Base-by-base conservation (phyloP, 2,888 invertebrate genomes). In the Sarcophaga caerulescens region DNA sequence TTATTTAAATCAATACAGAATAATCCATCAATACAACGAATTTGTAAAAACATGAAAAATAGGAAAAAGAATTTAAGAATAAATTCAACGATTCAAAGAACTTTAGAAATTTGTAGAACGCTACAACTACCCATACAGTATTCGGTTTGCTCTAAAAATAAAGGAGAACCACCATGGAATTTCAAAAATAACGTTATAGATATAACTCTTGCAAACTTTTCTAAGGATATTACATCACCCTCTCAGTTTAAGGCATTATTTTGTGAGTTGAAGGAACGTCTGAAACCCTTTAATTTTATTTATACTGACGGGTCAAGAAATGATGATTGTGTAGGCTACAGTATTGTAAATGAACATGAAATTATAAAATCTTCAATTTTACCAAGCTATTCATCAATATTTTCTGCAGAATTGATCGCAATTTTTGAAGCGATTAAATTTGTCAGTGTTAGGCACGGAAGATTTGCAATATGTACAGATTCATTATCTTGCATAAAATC, bases 371-470 rank as follows among this genome's bases (percentile, higher is more conserved):
- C 44, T 4, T 60, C 62, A 44, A 5, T 62, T 45, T 44, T 62
- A 60, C 45, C 45, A 4, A 63, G 8, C 21, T 45, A 62, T 23
- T 45, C 62, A 19, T 45, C 74, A 14, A 63, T 74, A 6, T 62
- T 45, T 47, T 74, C 74, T 44, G 74, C 74, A 6, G 62, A 74
- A 47, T 4, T 74, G 4, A 74, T 74, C 4, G 74, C 63, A 21
- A 62, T 74, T 8, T 25, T 23, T 3, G 23, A 23, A 23, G 25
- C 25, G 5, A 25, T 25, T 25, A 23, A 23, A 23, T 23, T 23
- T 23, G 23, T 23, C 23, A 23, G 3, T 2, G 23, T 23, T 23
- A 23, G 23, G 25, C 25, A 45, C 2, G 66, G 74, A 11, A 44
- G 63, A n/a, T 73, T 44, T 44, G 23, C 21, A 17, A 71, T 71